Conservation (phyloP, 2,797 vertebrate species). For the Clarias pachynema region DNA sequence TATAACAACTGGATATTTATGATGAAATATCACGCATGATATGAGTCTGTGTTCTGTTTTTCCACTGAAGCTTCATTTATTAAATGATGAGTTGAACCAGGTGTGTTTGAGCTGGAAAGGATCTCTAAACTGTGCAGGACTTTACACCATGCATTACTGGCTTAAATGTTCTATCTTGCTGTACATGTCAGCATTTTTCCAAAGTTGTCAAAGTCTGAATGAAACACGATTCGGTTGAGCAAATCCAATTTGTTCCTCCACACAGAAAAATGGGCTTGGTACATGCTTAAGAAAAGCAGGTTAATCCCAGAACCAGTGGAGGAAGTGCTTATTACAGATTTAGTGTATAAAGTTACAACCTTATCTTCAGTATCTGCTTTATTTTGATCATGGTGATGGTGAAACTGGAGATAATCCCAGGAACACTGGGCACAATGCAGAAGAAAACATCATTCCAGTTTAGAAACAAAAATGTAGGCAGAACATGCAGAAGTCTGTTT, state of each 20-base stretch:
- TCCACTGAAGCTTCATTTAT: not conserved
- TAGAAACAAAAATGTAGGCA: not conserved
- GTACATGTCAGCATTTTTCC: not conserved
- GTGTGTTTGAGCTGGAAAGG: slow-evolving; percentile 4
- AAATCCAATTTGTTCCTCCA: not conserved
- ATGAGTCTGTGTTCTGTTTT: slow-evolving; percentile 16
- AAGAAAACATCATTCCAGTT: not conserved
- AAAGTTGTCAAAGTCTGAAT: not conserved
- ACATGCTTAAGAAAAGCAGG: not conserved
- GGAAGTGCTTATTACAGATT: not conserved
- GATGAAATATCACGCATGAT: not conserved
- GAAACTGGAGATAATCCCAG: not conserved
- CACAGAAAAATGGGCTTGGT: not conserved
- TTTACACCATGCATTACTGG: not conserved
- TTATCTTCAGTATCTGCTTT: not conserved
- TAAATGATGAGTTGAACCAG: slow-evolving; percentile 20
- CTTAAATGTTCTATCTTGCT: slow-evolving; percentile 9
- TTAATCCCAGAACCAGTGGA: not conserved
- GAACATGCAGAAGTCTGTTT: not conserved
- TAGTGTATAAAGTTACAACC: not conserved
- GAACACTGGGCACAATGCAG: not conserved
- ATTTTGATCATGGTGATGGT: not conserved
- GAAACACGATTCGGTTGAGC: not conserved
- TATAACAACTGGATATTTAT: slow-evolving; percentile 15
- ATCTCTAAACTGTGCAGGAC: not conserved